Conservation (phyloP, 2,113 vertebrate species). For the Equus quagga region DNA sequence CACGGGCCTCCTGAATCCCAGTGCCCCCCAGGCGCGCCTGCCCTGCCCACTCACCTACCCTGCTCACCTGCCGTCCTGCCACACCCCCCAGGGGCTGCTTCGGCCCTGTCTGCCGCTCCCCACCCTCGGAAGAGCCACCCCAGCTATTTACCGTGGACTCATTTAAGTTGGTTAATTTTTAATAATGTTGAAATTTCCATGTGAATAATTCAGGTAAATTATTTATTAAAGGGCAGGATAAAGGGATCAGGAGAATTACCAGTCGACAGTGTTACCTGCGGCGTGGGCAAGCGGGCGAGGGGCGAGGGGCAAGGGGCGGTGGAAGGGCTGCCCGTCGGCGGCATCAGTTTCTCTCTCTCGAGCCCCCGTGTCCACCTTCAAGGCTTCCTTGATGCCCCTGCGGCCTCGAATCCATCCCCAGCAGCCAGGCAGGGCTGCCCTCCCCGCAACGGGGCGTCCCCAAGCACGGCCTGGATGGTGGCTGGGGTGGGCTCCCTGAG, state of each 20-base stretch:
- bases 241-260: conserved; percentile 88
- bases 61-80: background rate
- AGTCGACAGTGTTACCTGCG: conserved; percentile 87
- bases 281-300: background rate
- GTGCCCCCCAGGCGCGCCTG: background rate
- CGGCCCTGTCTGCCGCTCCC: background rate
- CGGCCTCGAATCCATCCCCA: background rate
- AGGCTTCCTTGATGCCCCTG: background rate
- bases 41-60: background rate
- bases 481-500: too few species aligned
- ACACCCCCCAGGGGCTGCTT: background rate
- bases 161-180: conserved; percentile 92
- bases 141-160: conserved; percentile 88
- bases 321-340: background rate
- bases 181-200: conserved; percentile 92
- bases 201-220: conserved; percentile 91
- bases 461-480: too few species aligned
- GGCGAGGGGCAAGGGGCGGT: too few species aligned
- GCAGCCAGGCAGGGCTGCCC: too few species aligned
- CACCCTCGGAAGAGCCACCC: conserved; percentile 78
- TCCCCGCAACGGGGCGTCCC: too few species aligned
- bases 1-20: accelerated
- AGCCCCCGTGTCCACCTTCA: background rate
- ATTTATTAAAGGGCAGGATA: conserved; percentile 89
- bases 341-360: background rate